Conservation (phyloP, 2,797 vertebrate genomes). For the Chrysocyon brachyurus region DNA sequence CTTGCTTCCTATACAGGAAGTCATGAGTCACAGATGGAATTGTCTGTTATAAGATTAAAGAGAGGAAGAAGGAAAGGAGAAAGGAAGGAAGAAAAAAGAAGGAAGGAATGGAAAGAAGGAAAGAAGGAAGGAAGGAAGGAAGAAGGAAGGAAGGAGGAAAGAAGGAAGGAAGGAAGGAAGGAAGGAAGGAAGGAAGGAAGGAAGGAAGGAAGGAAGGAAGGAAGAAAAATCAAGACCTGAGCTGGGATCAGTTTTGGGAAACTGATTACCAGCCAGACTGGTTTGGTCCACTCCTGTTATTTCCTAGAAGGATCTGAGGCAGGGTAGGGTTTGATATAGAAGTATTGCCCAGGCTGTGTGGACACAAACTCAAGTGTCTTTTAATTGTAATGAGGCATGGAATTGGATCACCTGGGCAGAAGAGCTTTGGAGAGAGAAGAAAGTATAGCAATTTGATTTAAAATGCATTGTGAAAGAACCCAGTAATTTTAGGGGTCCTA, state of each 20-base stretch:
- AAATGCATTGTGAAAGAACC: neutral
- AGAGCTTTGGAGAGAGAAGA: neutral
- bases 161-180: rapidly evolving
- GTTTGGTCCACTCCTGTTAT: neutral
- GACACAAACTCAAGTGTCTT: neutral
- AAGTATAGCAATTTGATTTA: neutral
- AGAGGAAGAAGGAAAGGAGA: neutral
- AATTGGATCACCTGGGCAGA: neutral
- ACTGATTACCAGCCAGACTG: neutral
- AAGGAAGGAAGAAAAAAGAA: too few species aligned
- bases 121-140: too few species aligned
- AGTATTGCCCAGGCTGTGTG: neutral
- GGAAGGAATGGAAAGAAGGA: neutral
- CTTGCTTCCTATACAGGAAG: neutral
- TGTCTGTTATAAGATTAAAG: neutral
- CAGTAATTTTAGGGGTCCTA: neutral
- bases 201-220: neutral
- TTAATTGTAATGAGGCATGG: neutral
- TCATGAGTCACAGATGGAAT: neutral
- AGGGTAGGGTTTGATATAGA: neutral
- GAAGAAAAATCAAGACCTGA: neutral
- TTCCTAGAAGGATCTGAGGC: neutral
- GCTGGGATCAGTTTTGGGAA: neutral
- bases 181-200: too few species aligned
- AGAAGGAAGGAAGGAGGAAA: rapidly evolving